These are phyloP conservation scores for Amphiprion ocellaris DNA, from an alignment of 2,113 vertebrate genomes.

Conservation along the genomic window DNA sequence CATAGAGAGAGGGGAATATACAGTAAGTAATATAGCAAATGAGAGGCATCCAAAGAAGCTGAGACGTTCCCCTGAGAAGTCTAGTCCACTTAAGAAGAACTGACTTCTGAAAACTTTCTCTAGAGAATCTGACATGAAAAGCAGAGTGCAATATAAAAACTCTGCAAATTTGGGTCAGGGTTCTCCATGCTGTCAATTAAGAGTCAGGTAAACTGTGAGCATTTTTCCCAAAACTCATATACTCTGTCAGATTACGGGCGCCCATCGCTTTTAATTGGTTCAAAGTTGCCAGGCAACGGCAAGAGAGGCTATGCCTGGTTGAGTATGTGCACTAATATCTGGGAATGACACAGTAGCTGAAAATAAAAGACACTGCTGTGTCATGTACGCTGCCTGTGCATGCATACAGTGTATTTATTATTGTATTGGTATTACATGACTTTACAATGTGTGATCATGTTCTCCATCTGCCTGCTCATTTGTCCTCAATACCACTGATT, in stretches of 20 bases:
- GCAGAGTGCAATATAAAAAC: slow-evolving; percentile 29
- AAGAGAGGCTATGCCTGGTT: slow-evolving; percentile 38
- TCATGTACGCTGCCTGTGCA: neutral
- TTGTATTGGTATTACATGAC: slow-evolving; percentile 43
- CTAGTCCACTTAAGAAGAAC: slow-evolving; percentile 60
- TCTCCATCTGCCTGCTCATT: slow-evolving; percentile 38
- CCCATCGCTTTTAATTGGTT: slow-evolving; percentile 57
- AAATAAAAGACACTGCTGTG: slow-evolving; percentile 15
- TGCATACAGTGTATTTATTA: slow-evolving; percentile 20
- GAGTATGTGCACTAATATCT: slow-evolving; percentile 26
- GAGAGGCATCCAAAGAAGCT: slow-evolving; percentile 47
- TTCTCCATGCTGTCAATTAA: slow-evolving; percentile 58
- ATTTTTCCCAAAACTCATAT: slow-evolving; percentile 41
- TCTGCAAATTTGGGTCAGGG: slow-evolving; percentile 60
- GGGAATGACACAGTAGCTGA: slow-evolving; percentile 3
- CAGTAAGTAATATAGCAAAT: slow-evolving; percentile 58
- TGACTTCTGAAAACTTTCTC: slow-evolving; percentile 61
- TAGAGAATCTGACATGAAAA: slow-evolving; percentile 60
- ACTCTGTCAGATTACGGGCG: slow-evolving; percentile 38
- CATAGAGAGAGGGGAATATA: slow-evolving; percentile 17
- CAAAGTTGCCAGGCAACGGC: slow-evolving; percentile 64
- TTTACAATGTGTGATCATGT: slow-evolving; percentile 37
- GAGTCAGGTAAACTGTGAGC: slow-evolving; percentile 43
- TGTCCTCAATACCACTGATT: slow-evolving; percentile 29
- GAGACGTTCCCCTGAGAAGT: slow-evolving; percentile 57